Evolutionary conservation across 2,797 vertebrate genomes (phyloP).

Genomic region (Acridotheres tristis): DNA sequence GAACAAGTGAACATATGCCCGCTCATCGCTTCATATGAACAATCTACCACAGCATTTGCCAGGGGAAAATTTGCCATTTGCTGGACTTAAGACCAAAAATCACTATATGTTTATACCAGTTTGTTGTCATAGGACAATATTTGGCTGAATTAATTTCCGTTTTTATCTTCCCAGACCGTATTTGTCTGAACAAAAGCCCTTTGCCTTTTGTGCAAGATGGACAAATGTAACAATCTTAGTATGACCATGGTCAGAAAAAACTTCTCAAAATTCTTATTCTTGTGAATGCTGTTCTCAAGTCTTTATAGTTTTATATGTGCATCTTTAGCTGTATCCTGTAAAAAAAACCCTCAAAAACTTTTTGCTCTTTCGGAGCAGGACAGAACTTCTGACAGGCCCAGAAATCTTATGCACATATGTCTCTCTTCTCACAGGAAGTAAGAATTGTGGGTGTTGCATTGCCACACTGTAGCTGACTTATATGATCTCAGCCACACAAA

Average conservation of each 20-base stretch:
- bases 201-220: not conserved
- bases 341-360: not conserved
- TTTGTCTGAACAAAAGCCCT: slow-evolving; percentile 36
- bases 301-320: not conserved
- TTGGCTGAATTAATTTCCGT: not conserved
- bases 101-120: not conserved
- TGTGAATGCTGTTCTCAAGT: not conserved
- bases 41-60: not conserved
- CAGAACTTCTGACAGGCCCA: not conserved
- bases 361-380: not conserved
- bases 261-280: not conserved
- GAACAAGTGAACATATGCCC: not conserved
- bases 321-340: not conserved
- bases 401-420: not conserved
- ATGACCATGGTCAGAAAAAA: not conserved
- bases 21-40: accelerated
- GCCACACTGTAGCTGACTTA: not conserved
- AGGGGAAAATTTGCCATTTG: not conserved
- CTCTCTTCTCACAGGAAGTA: not conserved
- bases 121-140: not conserved
- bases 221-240: not conserved
- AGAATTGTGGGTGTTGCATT: not conserved
- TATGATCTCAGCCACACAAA: not conserved
- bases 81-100: not conserved
- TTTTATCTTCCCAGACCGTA: not conserved